phyloP scores from a whole-genome alignment of 2,888 invertebrate species.

The Cheilosia vernalis region DNA sequence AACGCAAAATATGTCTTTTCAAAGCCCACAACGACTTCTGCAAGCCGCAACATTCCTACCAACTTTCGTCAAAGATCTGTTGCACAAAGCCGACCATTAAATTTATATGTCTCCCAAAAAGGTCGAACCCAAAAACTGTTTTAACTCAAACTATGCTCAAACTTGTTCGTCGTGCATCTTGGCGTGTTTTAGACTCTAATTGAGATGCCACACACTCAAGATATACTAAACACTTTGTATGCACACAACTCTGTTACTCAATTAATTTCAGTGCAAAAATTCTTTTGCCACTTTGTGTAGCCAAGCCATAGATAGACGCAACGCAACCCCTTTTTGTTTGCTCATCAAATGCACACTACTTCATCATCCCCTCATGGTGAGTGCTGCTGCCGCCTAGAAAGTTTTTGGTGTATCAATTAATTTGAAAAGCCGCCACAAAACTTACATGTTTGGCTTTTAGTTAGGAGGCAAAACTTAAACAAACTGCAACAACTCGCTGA shows the following conservation, averaged over 20 bases:
- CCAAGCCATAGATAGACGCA: not conserved
- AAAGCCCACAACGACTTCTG: slow-evolving; percentile 24
- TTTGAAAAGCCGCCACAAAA: slow-evolving; percentile 74
- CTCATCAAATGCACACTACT: slow-evolving; percentile 17
- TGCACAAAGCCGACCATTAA: slow-evolving; percentile 24
- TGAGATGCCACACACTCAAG: slow-evolving; percentile 66
- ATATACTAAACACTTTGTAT: slow-evolving; percentile 64
- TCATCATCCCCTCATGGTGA: not conserved
- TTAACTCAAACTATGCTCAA: slow-evolving; percentile 47
- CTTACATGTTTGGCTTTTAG: slow-evolving; percentile 69
- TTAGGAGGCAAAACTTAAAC: slow-evolving; percentile 68
- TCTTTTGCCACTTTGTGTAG: slow-evolving; percentile 59
- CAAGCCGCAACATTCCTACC: slow-evolving; percentile 26
- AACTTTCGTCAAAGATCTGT: slow-evolving; percentile 37
- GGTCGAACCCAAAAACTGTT: slow-evolving; percentile 31
- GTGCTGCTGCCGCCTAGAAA: slow-evolving; percentile 43
- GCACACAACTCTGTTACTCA: slow-evolving; percentile 71
- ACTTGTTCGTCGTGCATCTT: slow-evolving; percentile 49
- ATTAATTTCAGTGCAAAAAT: slow-evolving; percentile 70
- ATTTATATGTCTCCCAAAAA: not conserved
- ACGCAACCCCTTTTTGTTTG: slow-evolving; percentile 19
- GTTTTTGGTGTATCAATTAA: slow-evolving; percentile 73
- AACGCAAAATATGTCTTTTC: not conserved
- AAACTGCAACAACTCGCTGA: slow-evolving; percentile 66
- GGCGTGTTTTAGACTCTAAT: slow-evolving; percentile 56